phyloP scores from a whole-genome alignment of 2,113 vertebrate species.

The Tringa solitaria region DNA sequence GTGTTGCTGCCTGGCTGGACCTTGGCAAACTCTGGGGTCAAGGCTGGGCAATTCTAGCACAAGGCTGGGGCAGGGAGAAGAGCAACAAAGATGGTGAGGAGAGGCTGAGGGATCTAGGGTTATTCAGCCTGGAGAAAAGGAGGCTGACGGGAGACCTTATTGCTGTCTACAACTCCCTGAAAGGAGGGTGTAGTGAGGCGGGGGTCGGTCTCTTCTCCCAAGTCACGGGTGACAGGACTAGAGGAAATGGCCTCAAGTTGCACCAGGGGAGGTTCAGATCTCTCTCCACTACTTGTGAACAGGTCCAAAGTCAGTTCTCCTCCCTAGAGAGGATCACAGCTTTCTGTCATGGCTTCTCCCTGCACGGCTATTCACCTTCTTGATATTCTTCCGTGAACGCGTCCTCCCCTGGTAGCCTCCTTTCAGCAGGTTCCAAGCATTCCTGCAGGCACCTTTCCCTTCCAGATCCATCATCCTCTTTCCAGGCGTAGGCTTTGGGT shows the following conservation, averaged over 20 bases:
- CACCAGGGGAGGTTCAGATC: too few relatives aligned
- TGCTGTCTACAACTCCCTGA: too few relatives aligned
- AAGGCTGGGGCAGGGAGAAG: neutral
- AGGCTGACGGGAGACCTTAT: too few relatives aligned
- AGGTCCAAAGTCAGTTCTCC: neutral
- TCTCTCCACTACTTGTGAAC: neutral
- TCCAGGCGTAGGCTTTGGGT: neutral
- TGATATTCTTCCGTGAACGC: neutral
- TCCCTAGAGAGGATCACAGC: neutral
- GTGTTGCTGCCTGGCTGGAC: neutral
- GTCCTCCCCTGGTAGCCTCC: neutral
- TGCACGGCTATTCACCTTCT: rapidly evolving
- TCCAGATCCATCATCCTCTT: neutral
- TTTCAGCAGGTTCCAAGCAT: neutral
- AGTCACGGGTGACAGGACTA: too few relatives aligned
- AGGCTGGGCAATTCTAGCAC: neutral
- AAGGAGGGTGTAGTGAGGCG: too few relatives aligned
- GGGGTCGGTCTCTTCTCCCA: too few relatives aligned
- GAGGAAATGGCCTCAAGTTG: too few relatives aligned
- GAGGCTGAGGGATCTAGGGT: too few relatives aligned
- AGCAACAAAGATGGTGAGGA: too few relatives aligned
- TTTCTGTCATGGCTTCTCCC: neutral
- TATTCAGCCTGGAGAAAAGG: too few relatives aligned
- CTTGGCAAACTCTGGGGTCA: neutral
- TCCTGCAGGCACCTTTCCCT: neutral